Percentiles rank a stretch among this genome's conserved stretches.
phyloP scores from a whole-genome alignment of 2,113 vertebrate species.

The Reinhardtius hippoglossoides region DNA sequence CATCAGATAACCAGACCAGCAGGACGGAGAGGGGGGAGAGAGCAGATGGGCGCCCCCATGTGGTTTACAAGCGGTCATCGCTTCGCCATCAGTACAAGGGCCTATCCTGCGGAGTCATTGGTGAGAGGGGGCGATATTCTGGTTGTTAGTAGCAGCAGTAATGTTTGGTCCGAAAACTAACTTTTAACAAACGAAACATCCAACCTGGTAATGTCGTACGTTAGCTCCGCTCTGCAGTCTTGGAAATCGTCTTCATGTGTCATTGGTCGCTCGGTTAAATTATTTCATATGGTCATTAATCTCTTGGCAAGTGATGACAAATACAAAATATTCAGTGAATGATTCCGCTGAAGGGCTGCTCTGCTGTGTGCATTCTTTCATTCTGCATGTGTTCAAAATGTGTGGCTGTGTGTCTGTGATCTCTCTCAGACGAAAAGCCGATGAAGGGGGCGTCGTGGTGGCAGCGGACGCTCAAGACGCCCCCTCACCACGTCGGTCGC shows the following conservation, averaged over 20 bases:
- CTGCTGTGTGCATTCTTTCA: background rate
- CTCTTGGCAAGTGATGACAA: background rate
- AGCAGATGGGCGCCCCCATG: constrained; percentile 91
- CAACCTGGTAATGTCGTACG: background rate
- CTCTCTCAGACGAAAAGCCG: constrained; percentile 89
- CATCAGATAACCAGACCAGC: constrained; percentile 81
- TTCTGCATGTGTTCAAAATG: background rate
- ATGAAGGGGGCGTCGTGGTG: constrained; percentile 93
- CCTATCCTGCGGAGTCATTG: constrained; percentile 94
- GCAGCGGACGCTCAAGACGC: constrained; percentile 90
- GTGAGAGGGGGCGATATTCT: constrained; percentile 77
- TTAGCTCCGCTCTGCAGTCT: background rate
- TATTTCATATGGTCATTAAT: background rate
- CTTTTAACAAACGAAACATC: constrained; percentile 17
- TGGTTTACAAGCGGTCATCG: constrained; percentile 97
- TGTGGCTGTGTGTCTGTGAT: constrained; percentile 1
- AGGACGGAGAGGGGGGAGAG: constrained; percentile 73
- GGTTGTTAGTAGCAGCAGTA: background rate
- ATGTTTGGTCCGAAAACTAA: constrained; percentile 34
- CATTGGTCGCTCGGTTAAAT: background rate
- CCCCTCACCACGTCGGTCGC: constrained; percentile 89
- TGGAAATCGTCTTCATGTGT: background rate
- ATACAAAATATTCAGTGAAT: background rate
- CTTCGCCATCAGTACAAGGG: constrained; percentile 95
- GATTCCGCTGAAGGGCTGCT: background rate